Conservation (phyloP, 2,888 invertebrate species). For the Rhaphigaster nebulosa region DNA sequence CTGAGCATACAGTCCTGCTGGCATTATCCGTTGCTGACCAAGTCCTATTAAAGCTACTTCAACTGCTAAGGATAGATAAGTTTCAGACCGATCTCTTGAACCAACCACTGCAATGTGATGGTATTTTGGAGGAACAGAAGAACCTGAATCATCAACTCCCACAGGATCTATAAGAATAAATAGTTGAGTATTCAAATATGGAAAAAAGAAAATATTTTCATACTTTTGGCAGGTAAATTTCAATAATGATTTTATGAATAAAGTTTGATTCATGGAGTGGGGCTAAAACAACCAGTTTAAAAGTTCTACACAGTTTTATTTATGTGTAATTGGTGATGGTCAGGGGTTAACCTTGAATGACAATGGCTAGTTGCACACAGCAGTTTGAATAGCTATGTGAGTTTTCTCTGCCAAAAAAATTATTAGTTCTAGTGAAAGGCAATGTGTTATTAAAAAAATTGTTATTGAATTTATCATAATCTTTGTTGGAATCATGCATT, state of each 20-base stretch:
- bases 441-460: no score
- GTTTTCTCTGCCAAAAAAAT: no score
- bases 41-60: slow-evolving; percentile 85
- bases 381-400: no score
- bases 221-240: neutral
- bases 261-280: no score
- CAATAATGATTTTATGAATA: neutral
- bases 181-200: neutral
- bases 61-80: slow-evolving; percentile 81
- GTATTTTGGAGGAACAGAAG: slow-evolving; percentile 73
- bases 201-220: neutral
- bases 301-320: no score
- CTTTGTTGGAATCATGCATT: no score
- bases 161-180: slow-evolving; percentile 70
- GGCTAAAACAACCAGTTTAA: no score
- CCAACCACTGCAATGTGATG: slow-evolving; percentile 84
- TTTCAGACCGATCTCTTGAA: slow-evolving; percentile 80
- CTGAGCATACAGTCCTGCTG: slow-evolving; percentile 84
- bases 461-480: no score
- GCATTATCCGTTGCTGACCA: slow-evolving; percentile 84
- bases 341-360: no score
- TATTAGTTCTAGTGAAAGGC: no score
- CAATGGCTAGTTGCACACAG: no score
- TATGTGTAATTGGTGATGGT: no score
- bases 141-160: slow-evolving; percentile 71